Base-by-base conservation (phyloP, 2,113 vertebrate genomes). In the rat (Rattus norvegicus) region DNA sequence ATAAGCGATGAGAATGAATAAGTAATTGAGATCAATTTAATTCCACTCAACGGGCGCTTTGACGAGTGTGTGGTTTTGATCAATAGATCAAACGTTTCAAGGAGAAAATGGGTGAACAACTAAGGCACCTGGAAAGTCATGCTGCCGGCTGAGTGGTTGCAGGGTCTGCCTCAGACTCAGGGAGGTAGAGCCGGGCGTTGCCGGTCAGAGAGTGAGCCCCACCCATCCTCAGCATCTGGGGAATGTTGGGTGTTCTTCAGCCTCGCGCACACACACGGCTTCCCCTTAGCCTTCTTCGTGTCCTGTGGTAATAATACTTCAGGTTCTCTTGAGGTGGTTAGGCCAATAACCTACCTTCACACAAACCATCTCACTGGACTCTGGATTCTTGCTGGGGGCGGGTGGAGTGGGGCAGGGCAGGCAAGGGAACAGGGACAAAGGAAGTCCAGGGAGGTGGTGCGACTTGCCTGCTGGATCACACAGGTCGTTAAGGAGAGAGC, bases 21-120 rank as follows among this genome's bases (percentile, higher is more conserved):
- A 65, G 83, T 84, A 65, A 79, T 77, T 43, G 80, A 94, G 56
- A 93, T 43, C 36, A 91, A 33, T 70, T 69, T 61, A 95, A 33
- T 84, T 91, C n/a, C 84, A 63, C 0, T 70, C 16, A 69, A 54
- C 73, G 54, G 85, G n/a, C 87, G 84, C 14, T 69, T 86, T 2
- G 81, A 24, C 24, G 33, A 84, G 54, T 56, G 3, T 39, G 11
- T 93, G 59, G 19, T 56, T 95, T 96, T 93, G 47, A 87, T 73
- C 28, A 86, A 67, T 39, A 90, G 47, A 88, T 96, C 90, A 95
- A 84, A 88, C 67, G 30, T 10, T 69, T 36, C 19, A 73, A 54
- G 61, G 81, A 73, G 47, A 86, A 96, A 88, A 65, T 54, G 92
- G 88, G 73, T 24, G 13, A 89, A 26, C 69, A 86, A 17, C 2